These are phyloP conservation scores for Sebastes iracundus DNA, from an alignment of 2,797 vertebrate species.

Conservation along the genomic window DNA sequence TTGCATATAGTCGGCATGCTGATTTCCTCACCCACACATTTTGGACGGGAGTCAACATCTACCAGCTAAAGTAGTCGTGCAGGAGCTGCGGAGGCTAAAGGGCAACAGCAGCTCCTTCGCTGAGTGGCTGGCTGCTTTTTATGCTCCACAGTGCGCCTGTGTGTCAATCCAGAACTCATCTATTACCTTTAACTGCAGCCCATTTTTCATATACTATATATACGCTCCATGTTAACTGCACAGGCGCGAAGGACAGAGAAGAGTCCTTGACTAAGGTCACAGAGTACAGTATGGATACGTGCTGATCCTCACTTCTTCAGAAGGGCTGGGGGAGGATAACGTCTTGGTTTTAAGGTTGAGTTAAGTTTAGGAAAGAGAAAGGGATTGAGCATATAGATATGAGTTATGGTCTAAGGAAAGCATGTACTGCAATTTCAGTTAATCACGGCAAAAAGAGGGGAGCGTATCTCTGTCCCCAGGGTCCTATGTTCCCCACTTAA, in stretches of 20 bases:
- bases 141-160: not conserved
- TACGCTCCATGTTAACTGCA: conserved; percentile 6
- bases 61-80: not conserved
- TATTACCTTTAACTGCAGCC: conserved; percentile 36
- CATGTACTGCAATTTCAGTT: not conserved
- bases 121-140: not conserved
- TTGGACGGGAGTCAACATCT: conserved; percentile 44
- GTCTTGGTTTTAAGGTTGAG: not conserved
- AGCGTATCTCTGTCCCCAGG: not conserved
- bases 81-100: conserved; percentile 21
- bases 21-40: conserved; percentile 26
- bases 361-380: not conserved
- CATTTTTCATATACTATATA: conserved; percentile 38
- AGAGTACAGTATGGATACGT: not conserved
- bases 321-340: not conserved
- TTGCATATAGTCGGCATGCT: conserved; percentile 9
- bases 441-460: not conserved
- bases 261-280: conserved; percentile 29
- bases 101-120: not conserved
- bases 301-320: not conserved
- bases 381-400: rapidly evolving
- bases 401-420: not conserved
- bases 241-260: conserved; percentile 25
- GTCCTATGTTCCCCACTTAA: not conserved
- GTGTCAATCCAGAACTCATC: conserved; percentile 39